Percentiles rank a stretch among this genome's conserved stretches.
These are phyloP conservation scores for Mythimna ferrago DNA, from an alignment of 2,888 invertebrate genomes.

Conservation along the genomic window DNA sequence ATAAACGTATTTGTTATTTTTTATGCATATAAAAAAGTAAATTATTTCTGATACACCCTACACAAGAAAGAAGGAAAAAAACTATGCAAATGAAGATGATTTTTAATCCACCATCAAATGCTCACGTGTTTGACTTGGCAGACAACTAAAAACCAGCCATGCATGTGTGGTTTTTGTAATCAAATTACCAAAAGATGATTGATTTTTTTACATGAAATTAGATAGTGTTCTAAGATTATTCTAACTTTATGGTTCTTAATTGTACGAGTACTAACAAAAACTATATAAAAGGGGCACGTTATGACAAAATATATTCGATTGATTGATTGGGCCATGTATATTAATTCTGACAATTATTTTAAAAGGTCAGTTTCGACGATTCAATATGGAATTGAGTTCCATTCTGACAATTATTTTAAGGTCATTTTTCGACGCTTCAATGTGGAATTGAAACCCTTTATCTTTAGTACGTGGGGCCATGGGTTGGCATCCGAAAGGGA, in stretches of 20 bases:
- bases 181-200: conserved; percentile 20
- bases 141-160: not conserved
- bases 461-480: too few species aligned
- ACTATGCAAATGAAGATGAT: too few species aligned
- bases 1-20: too few species aligned
- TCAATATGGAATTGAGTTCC: conserved; percentile 5
- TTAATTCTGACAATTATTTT: not conserved
- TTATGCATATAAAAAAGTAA: not conserved
- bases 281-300: not conserved
- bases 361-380: conserved; percentile 19
- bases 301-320: conserved; percentile 9
- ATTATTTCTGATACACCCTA: not conserved
- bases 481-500: too few species aligned
- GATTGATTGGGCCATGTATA: conserved; percentile 19
- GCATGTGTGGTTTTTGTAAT: not conserved
- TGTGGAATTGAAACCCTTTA: conserved; percentile 6
- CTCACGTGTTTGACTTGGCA: not conserved
- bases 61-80: too few species aligned
- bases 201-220: conserved; percentile 16
- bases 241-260: conserved; percentile 48
- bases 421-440: not conserved
- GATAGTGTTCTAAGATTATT: conserved; percentile 11
- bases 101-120: not conserved
- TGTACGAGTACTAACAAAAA: conserved; percentile 6
- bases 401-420: conserved; percentile 13